Percentiles rank a stretch among this genome's conserved stretches.
These are phyloP conservation scores for Pseudomyrmex sp. DNA, from an alignment of 1,140 invertebrate genomes.

Conservation along the genomic window DNA sequence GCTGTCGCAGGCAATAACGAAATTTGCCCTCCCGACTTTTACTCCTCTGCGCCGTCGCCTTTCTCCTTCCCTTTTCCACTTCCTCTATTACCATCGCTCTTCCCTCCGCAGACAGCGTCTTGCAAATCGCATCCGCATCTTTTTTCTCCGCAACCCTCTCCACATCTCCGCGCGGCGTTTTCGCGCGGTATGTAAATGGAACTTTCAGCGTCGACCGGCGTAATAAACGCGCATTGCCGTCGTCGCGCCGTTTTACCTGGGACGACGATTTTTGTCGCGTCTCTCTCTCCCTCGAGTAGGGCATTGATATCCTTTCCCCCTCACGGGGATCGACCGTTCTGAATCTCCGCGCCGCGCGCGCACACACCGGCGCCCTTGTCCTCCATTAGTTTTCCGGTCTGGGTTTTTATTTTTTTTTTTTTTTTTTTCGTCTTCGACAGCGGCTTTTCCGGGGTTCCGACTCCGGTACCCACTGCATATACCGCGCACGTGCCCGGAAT, in stretches of 20 bases:
- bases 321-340: constrained; percentile 33
- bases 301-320: constrained; percentile 69
- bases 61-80: constrained; percentile 28
- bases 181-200: constrained; percentile 71
- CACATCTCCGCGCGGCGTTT: constrained; percentile 12
- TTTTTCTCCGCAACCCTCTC: constrained; percentile 26
- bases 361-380: background rate
- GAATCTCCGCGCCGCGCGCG: constrained; percentile 5
- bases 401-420: constrained; percentile 37
- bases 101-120: constrained; percentile 54
- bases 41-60: constrained; percentile 34
- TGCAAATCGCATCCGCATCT: constrained; percentile 60
- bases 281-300: background rate
- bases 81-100: constrained; percentile 53
- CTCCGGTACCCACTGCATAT: constrained; percentile 35
- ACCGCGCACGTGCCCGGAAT: constrained; percentile 72
- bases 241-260: constrained; percentile 48
- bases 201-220: constrained; percentile 59
- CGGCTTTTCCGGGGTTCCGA: constrained; percentile 59
- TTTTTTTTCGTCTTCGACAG: constrained; percentile 54
- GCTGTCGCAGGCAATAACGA: constrained; percentile 66
- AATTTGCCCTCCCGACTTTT: constrained; percentile 67
- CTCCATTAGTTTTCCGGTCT: background rate
- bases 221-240: constrained; percentile 74
- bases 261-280: constrained; percentile 54